Base-by-base conservation (phyloP, 1,140 invertebrate genomes). In the Nasonia longicornis region DNA sequence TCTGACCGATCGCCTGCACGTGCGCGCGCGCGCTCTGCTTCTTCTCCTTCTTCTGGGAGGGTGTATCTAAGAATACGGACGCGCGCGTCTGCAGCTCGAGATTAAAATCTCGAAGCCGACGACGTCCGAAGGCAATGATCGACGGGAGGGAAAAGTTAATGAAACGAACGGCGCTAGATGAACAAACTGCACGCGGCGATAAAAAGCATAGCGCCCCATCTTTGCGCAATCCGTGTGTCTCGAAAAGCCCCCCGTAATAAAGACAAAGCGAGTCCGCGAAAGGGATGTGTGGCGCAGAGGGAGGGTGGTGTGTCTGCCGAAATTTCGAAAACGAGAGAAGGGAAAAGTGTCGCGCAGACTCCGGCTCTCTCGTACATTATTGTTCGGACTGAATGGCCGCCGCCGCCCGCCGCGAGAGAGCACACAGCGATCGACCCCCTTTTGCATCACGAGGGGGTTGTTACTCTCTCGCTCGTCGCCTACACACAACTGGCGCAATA, bases 281-380 rank as follows among this genome's bases (percentile, higher is more conserved):
- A 70, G 77, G 48, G 31, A 48, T 48, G 66, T 16, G 45, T 16
- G 45, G 52, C 14, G n/a, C 22, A 4, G 29, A 48, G 29, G 52
- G 72, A 22, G 70, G 45, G 26, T 31, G 77, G 63, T 3, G 75
- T 26, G 42, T 29, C 76, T 42, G 63, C 64, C 26, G 67, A 79
- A 79, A 79, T 79, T 79, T 79, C 29, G 77, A 71, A 70, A 79
- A 79, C 38, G 77, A 71, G 67, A 48, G 20, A 67, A 77, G 74
- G 74, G 63, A 77, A 63, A 77, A 77, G 64, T 77, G 74, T 77
- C 74, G 66, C 67, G 67, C 64, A 63, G 72, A 52, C n/a, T 26
- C 58, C 26, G 26, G 26, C 26, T 77, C 16, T 31, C 71, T 35
- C 22, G 38, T 67, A 67, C 11, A 64, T 29, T 29, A 45, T 63